phyloP scores from a whole-genome alignment of 2,888 invertebrate species.

The Deilephila elpenor region DNA sequence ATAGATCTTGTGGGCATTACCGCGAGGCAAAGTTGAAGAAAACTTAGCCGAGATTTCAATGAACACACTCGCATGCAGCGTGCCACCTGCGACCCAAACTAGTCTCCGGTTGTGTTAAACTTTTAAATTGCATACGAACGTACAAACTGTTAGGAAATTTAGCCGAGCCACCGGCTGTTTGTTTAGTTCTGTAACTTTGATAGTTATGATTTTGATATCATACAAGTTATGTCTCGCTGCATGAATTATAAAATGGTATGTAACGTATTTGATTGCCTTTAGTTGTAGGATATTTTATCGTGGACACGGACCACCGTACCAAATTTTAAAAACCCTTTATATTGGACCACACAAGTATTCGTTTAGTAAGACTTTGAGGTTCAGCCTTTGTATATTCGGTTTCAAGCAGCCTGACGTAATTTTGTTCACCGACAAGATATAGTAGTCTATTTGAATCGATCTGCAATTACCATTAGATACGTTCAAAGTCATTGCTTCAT shows the following conservation, averaged over 20 bases:
- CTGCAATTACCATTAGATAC: too few species aligned
- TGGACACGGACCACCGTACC: too few species aligned
- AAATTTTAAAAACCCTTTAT: too few species aligned
- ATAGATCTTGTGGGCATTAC: conserved; percentile 47
- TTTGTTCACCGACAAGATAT: too few species aligned
- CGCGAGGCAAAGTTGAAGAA: conserved; percentile 50
- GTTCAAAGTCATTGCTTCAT: too few species aligned
- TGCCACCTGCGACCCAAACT: conserved; percentile 53
- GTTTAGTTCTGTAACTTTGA: conserved; percentile 30
- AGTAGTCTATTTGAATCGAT: too few species aligned
- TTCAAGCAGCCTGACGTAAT: too few species aligned
- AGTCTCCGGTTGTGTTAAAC: conserved; percentile 44
- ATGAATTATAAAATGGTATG: neutral
- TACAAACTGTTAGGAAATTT: conserved; percentile 33
- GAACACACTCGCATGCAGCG: conserved; percentile 47
- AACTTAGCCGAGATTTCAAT: conserved; percentile 56
- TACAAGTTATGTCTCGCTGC: neutral
- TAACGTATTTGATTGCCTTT: too few species aligned
- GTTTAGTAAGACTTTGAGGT: too few species aligned
- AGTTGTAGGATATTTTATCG: too few species aligned
- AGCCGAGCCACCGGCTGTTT: conserved; percentile 27
- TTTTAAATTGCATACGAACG: conserved; percentile 52
- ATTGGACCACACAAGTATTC: too few species aligned
- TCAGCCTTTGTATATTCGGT: too few species aligned
- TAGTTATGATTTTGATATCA: conserved; percentile 31